Base-by-base conservation (phyloP, 1,140 invertebrate genomes). In the Phymorhynchus buccinoides region DNA sequence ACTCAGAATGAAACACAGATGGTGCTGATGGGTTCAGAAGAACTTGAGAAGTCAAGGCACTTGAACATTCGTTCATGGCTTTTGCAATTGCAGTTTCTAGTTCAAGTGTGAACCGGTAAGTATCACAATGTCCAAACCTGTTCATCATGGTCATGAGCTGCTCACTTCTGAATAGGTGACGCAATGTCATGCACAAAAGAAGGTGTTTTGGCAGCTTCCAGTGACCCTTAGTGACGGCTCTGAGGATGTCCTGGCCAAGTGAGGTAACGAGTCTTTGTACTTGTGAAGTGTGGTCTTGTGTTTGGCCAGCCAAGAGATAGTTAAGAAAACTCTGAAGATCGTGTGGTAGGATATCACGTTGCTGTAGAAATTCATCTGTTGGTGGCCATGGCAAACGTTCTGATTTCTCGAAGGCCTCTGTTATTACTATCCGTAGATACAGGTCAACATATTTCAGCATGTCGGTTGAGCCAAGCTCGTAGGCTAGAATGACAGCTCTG, bases 1-100 rank as follows among this genome's bases (percentile, higher is more conserved):
- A 89, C 37, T 89, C 86, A 14, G 82, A 86, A 56, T 89, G 87
- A 48, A 88, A 88, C 27, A 84, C 18, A 32, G 85, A 86, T 27
- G 66, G 71, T 12, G 41, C 80, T 39, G 44, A 35, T 7, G 85
- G 79, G 52, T 88, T 41, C 39, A 32, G 9, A 14, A 22, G 9
- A 32, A 71, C 14, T 32, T 71, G 68, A 22, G 56, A 22, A 27
- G 16, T 62, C 16, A 62, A 27, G 16, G 27, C 56, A 27, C 27
- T 62, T 62, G 56, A 62, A 27, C 16, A 9, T 22, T 62, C 56
- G 16, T 62, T 27, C 56, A 62, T 22, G 3, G 56, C 56, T 62
- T 62, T 62, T 27, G 16, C 56, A 27, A 62, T 22, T 22, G 56
- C 56, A 22, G 56, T 62, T 32, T 86, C 77, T 16, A 79, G 44